phyloP scores from a whole-genome alignment of 2,113 vertebrate genomes.

The Trematocara macrostoma region DNA sequence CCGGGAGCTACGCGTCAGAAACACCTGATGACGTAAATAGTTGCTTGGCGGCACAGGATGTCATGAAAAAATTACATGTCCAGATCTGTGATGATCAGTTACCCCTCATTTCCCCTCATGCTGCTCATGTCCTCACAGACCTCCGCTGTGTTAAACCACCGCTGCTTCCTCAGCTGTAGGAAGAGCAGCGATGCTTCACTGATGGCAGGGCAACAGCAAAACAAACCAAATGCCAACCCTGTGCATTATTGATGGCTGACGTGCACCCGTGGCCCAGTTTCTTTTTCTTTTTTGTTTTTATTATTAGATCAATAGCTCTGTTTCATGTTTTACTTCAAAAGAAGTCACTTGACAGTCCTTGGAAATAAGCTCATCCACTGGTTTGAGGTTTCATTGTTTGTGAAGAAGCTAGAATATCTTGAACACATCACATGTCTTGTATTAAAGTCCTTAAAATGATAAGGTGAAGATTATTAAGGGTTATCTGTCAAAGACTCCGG shows the following conservation, averaged over 20 bases:
- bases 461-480: not conserved
- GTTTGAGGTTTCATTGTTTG: not conserved
- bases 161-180: not conserved
- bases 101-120: not conserved
- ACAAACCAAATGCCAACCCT: slow-evolving; percentile 49
- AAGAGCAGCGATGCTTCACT: slow-evolving; percentile 42
- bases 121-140: not conserved
- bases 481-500: not conserved
- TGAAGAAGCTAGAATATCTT: not conserved
- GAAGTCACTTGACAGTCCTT: not conserved
- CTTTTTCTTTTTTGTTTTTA: not conserved
- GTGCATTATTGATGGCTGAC: slow-evolving; percentile 61
- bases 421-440: not conserved
- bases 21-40: not conserved
- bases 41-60: not conserved
- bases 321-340: not conserved
- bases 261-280: not conserved
- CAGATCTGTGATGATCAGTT: not conserved
- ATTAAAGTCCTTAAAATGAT: not conserved
- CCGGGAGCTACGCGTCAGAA: not conserved
- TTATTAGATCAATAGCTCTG: not conserved
- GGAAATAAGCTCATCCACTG: not conserved
- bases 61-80: not conserved
- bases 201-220: slow-evolving; percentile 15
- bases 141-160: not conserved